Conservation (phyloP, 2,113 vertebrate genomes). For the rat (Rattus norvegicus) region DNA sequence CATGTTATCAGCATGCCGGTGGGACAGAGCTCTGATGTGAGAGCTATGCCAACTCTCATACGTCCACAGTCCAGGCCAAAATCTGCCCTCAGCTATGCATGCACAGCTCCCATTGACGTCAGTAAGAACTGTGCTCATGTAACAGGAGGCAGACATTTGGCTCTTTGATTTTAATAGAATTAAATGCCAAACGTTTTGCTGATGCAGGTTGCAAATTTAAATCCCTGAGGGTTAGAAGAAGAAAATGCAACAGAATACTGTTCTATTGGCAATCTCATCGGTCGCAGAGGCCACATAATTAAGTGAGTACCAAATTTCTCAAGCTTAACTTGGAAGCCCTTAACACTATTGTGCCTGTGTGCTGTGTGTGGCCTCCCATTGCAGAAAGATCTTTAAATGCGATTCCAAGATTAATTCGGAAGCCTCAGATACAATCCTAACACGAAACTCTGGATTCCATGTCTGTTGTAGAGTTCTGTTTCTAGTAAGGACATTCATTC, state of each 20-base stretch:
- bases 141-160: conserved; percentile 77
- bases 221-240: conserved; percentile 41
- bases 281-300: conserved; percentile 40
- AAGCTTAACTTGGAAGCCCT: conserved; percentile 55
- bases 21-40: conserved; percentile 44
- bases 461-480: neutral
- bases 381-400: conserved; percentile 40
- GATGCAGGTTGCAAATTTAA: conserved; percentile 79
- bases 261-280: conserved; percentile 37
- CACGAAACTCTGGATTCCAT: neutral
- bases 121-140: conserved; percentile 74
- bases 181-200: conserved; percentile 70
- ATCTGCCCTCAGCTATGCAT: conserved; percentile 77
- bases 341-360: conserved; percentile 13
- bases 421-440: conserved; percentile 57
- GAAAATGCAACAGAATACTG: conserved; percentile 69
- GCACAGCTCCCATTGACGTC: conserved; percentile 75
- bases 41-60: conserved; percentile 58
- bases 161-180: conserved; percentile 76
- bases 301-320: conserved; percentile 51
- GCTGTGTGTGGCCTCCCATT: conserved; percentile 49
- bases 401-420: conserved; percentile 56
- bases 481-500: conserved; percentile 9
- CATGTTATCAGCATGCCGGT: conserved; percentile 62
- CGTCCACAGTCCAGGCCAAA: conserved; percentile 66